A percentile compares a stretch with the other conserved stretches of the same genome.
phyloP scores from a whole-genome alignment of 2,113 vertebrate species.

The Reinhardtius hippoglossoides region DNA sequence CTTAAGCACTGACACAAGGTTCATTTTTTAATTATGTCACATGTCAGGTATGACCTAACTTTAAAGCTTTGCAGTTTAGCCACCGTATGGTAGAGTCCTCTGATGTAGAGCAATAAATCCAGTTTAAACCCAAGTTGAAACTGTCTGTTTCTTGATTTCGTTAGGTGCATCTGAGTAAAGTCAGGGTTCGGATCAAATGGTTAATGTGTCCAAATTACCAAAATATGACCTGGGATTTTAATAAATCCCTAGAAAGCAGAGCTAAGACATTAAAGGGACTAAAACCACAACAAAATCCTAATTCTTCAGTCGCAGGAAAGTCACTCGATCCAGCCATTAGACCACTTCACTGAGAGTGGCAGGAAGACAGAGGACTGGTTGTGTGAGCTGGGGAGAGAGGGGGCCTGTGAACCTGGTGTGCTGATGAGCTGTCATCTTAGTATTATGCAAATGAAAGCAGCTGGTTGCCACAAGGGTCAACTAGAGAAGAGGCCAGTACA shows the following conservation, averaged over 20 bases:
- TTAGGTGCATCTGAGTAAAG: neutral
- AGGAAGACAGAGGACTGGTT: conserved; percentile 18
- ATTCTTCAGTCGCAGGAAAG: neutral
- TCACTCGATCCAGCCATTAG: neutral
- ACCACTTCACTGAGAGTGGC: neutral
- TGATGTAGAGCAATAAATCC: neutral
- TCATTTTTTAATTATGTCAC: too few species aligned
- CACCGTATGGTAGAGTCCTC: neutral
- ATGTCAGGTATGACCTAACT: too few species aligned
- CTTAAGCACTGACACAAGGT: too few species aligned
- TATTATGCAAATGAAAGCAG: conserved; percentile 76
- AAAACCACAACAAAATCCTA: neutral
- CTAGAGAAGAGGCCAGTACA: conserved; percentile 65
- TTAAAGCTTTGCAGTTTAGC: too few species aligned
- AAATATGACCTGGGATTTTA: neutral
- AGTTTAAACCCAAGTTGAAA: too few species aligned
- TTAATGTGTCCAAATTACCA: neutral
- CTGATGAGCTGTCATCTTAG: conserved; percentile 73
- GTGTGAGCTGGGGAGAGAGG: conserved; percentile 37
- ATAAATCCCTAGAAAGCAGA: neutral
- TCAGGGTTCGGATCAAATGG: too few species aligned
- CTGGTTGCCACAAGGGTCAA: conserved; percentile 74
- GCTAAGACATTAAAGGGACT: neutral
- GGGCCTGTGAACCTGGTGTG: conserved; percentile 42
- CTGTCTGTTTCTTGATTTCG: too few species aligned